phyloP scores from a whole-genome alignment of 2,888 invertebrate species.

The Himalopsyche tibetana region DNA sequence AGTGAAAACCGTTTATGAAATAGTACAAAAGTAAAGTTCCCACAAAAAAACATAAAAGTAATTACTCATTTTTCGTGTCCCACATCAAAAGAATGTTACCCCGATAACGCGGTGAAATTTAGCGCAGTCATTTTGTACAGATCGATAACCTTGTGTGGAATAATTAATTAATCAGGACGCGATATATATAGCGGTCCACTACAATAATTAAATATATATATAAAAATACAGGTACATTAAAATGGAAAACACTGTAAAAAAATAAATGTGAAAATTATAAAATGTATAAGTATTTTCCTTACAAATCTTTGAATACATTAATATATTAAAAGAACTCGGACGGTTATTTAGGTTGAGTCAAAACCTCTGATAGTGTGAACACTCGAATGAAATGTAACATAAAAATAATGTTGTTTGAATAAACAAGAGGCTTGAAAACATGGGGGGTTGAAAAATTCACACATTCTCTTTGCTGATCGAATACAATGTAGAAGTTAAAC shows the following conservation, averaged over 20 bases:
- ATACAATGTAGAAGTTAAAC: constrained; percentile 55
- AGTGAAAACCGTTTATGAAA: constrained; percentile 19
- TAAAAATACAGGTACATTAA: not conserved
- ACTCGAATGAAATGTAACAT: constrained; percentile 40
- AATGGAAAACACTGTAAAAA: not conserved
- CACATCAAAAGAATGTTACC: constrained; percentile 47
- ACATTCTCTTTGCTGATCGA: constrained; percentile 47
- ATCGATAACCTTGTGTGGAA: constrained; percentile 39
- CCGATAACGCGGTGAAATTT: constrained; percentile 43
- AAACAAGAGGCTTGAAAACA: constrained; percentile 14
- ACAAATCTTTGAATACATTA: constrained; percentile 7
- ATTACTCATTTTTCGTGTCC: constrained; percentile 56
- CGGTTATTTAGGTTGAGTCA: not conserved
- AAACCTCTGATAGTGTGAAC: not conserved
- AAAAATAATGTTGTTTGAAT: constrained; percentile 43
- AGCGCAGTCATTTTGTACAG: constrained; percentile 29
- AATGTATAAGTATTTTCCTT: not conserved
- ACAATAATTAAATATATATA: constrained; percentile 9
- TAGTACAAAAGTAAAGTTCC: constrained; percentile 31
- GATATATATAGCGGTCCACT: not conserved
- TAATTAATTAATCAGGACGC: constrained; percentile 25
- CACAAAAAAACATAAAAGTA: constrained; percentile 44
- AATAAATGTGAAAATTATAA: constrained; percentile 27
- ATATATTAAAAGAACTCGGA: not conserved
- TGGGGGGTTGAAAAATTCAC: constrained; percentile 54